Percentiles rank a stretch among this genome's conserved stretches.
These are phyloP conservation scores for Campoletis raptor DNA, from an alignment of 2,888 invertebrate genomes.

Conservation along the genomic window DNA sequence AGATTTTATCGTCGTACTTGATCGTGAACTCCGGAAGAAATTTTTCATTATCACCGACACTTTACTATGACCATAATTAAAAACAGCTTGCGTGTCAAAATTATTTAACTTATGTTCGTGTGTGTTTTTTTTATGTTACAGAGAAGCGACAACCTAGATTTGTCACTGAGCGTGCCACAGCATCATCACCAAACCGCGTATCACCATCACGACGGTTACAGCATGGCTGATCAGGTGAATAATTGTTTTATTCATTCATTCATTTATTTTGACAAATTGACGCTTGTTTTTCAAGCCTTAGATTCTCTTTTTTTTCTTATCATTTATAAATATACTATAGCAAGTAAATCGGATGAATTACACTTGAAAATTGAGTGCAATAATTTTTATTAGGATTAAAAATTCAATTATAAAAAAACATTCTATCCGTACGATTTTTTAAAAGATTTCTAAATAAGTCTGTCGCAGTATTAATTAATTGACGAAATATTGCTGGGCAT, in stretches of 20 bases:
- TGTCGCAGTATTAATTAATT: background rate
- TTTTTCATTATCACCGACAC: constrained; percentile 42
- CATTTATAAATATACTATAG: no score
- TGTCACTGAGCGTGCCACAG: constrained; percentile 90
- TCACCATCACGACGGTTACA: constrained; percentile 89
- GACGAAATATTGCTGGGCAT: background rate
- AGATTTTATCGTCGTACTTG: constrained; percentile 58
- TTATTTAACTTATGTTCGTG: constrained; percentile 13
- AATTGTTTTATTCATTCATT: background rate
- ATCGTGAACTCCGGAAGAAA: constrained; percentile 60
- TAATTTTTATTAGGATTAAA: background rate
- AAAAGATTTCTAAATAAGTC: background rate
- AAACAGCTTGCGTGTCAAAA: background rate
- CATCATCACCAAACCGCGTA: constrained; percentile 85
- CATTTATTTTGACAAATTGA: constrained; percentile 4
- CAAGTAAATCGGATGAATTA: background rate
- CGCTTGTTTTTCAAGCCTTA: background rate
- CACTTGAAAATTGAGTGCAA: background rate
- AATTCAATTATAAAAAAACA: background rate
- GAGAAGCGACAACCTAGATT: constrained; percentile 91
- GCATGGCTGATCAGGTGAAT: constrained; percentile 91
- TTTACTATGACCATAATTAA: background rate
- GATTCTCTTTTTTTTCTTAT: background rate
- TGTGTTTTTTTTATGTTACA: constrained; percentile 86
- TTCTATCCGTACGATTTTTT: background rate